Evolutionary conservation across 2,113 vertebrate genomes (phyloP).

Genomic region (Dipodomys spectabilis): DNA sequence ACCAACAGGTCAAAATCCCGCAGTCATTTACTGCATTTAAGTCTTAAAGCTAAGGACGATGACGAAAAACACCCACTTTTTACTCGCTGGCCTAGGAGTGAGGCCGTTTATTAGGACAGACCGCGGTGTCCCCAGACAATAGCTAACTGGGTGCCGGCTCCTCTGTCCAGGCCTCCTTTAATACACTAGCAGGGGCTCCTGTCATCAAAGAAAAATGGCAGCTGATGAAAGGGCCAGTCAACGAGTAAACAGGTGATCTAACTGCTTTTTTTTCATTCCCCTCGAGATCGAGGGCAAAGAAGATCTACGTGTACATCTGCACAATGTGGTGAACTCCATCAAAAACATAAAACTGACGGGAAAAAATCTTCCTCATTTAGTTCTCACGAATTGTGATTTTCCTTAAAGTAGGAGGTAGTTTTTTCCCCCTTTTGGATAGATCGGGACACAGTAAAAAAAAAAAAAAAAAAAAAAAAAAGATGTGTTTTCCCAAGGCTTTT

Average conservation of each 20-base stretch:
- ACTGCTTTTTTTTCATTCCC: neutral
- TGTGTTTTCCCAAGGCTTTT: neutral
- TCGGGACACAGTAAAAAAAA: neutral
- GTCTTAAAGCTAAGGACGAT: neutral
- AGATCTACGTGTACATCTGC: neutral
- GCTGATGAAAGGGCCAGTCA: neutral
- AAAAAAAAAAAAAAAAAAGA: neutral
- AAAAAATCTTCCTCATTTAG: neutral
- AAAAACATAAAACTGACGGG: accelerated
- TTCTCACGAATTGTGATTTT: neutral
- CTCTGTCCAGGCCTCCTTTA: neutral
- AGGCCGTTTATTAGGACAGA: neutral
- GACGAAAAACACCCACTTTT: neutral
- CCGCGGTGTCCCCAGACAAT: neutral
- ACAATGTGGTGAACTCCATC: neutral
- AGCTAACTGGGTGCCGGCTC: neutral
- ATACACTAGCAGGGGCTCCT: neutral
- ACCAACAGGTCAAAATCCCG: neutral
- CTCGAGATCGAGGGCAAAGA: neutral
- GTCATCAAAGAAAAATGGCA: neutral
- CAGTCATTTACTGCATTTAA: neutral
- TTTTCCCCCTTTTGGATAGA: too few relatives aligned
- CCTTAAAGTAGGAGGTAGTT: neutral
- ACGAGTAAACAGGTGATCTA: constrained; percentile 1
- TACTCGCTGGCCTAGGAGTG: neutral